Percentiles rank a stretch among this genome's conserved stretches.
phyloP scores from a whole-genome alignment of 2,113 vertebrate genomes.

The Gobiocypris rarus region DNA sequence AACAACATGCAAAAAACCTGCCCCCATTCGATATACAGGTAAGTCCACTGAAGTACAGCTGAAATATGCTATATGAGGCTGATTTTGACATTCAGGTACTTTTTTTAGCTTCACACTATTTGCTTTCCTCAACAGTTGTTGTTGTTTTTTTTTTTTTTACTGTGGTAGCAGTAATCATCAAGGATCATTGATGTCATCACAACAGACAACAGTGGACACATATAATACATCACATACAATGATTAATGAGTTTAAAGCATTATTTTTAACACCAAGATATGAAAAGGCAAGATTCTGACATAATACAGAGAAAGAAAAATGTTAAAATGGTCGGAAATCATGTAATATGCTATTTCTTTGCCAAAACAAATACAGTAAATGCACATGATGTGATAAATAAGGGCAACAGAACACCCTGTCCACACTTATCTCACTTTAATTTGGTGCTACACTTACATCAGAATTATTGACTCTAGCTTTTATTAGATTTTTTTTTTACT shows the following conservation, averaged over 20 bases:
- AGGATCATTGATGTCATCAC: background rate
- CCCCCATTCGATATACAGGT: no score
- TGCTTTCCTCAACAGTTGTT: background rate
- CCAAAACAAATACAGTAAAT: background rate
- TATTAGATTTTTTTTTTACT: background rate
- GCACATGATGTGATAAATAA: background rate
- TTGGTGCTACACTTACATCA: background rate
- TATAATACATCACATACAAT: background rate
- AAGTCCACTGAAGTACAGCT: no score
- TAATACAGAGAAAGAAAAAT: background rate
- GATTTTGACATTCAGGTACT: background rate
- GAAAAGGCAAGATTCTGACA: background rate
- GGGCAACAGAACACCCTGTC: background rate
- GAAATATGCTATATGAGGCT: background rate
- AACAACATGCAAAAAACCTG: no score
- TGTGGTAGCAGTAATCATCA: background rate
- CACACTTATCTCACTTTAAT: background rate
- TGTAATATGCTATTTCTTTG: background rate
- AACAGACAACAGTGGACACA: background rate
- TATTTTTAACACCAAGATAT: background rate
- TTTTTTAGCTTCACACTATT: background rate
- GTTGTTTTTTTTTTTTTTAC: background rate
- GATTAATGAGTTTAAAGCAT: background rate
- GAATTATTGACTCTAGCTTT: background rate
- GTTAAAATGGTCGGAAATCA: background rate